phyloP scores from a whole-genome alignment of 2,113 vertebrate species.

The Perca fluviatilis region DNA sequence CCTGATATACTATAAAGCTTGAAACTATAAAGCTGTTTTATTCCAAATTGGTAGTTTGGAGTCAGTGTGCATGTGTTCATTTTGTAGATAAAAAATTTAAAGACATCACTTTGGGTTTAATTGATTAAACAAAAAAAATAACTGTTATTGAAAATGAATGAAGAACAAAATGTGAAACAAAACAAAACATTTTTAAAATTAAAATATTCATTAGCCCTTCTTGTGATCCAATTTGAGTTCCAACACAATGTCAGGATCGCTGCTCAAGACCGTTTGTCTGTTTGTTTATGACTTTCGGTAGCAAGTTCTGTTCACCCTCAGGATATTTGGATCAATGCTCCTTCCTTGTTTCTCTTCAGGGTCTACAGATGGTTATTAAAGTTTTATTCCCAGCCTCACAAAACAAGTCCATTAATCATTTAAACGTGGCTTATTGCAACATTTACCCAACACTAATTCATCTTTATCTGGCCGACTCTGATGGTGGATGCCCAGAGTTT shows the following conservation, averaged over 20 bases:
- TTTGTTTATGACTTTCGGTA: slow-evolving; percentile 25
- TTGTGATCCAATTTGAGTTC: background rate
- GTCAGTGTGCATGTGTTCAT: background rate
- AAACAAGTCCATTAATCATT: slow-evolving; percentile 64
- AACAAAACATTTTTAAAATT: background rate
- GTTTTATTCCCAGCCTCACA: slow-evolving; percentile 46
- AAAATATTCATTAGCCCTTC: background rate
- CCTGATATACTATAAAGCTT: background rate
- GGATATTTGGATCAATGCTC: slow-evolving; percentile 56
- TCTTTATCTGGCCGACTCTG: slow-evolving; percentile 25
- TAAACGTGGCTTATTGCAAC: slow-evolving; percentile 49
- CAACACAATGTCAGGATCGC: background rate
- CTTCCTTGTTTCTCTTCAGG: slow-evolving; percentile 20
- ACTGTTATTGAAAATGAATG: background rate
- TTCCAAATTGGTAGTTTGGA: background rate
- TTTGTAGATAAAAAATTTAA: background rate
- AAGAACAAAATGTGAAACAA: background rate
- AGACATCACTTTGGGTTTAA: too few species aligned
- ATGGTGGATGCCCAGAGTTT: slow-evolving; percentile 5
- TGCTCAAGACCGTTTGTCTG: background rate
- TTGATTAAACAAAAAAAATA: background rate
- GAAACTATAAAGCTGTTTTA: background rate
- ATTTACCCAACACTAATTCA: slow-evolving; percentile 46
- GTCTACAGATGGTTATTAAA: slow-evolving; percentile 68
- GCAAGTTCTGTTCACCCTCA: slow-evolving; percentile 40